Conservation (phyloP, 2,888 invertebrate genomes). For the Iphiclides podalirius region DNA sequence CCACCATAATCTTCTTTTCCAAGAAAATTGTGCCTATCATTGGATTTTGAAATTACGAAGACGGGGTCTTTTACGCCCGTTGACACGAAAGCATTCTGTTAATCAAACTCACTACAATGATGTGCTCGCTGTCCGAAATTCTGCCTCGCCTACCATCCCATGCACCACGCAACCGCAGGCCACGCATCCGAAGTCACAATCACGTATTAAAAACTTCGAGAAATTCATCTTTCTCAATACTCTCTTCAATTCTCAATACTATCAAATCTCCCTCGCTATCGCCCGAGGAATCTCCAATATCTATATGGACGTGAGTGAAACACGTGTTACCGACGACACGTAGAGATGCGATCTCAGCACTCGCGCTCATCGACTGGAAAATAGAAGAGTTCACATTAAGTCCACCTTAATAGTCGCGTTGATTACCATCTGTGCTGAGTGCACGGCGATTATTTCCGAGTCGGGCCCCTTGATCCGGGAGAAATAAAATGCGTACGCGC, state of each 20-base stretch:
- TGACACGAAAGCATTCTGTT: neutral
- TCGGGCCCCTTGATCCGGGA: conserved; percentile 67
- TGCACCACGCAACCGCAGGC: too few relatives aligned
- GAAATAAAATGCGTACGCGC: conserved; percentile 76
- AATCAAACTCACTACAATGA: too few relatives aligned
- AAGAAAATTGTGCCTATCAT: neutral
- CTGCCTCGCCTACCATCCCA: too few relatives aligned
- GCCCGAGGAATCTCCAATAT: conserved; percentile 26
- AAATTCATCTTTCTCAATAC: too few relatives aligned
- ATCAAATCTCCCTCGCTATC: too few relatives aligned
- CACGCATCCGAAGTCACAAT: too few relatives aligned
- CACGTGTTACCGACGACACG: conserved; percentile 38
- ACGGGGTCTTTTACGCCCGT: neutral
- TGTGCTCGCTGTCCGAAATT: too few relatives aligned
- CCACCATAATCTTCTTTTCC: neutral
- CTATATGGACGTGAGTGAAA: conserved; percentile 28
- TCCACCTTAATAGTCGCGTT: conserved; percentile 71
- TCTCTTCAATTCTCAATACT: too few relatives aligned
- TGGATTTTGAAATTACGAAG: neutral
- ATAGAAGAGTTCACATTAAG: conserved; percentile 59
- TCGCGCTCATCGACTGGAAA: conserved; percentile 55
- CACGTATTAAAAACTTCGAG: too few relatives aligned
- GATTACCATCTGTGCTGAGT: conserved; percentile 78
- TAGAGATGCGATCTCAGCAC: conserved; percentile 48
- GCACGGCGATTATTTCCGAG: conserved; percentile 76